Conservation (phyloP, 2,888 invertebrate species). For the Notocelia uddmanniana region DNA sequence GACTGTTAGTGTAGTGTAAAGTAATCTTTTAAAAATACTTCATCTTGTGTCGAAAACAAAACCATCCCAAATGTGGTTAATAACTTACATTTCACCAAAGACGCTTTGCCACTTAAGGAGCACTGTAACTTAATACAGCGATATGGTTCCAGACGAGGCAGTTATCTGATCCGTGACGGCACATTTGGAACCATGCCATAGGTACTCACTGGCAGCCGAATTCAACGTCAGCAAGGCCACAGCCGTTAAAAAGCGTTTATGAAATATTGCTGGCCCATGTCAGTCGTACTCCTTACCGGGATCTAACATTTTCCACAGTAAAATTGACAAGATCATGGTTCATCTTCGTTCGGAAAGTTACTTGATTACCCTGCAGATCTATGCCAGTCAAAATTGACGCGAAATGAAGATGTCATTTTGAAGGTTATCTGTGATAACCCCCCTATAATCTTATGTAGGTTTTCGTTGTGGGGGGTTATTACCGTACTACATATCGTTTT, state of each 20-base stretch:
- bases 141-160: conserved; percentile 50
- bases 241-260: conserved; percentile 28
- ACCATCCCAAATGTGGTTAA: too few relatives aligned
- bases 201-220: conserved; percentile 48
- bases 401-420: not conserved
- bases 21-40: too few relatives aligned
- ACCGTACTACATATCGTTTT: too few relatives aligned
- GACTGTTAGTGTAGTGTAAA: too few relatives aligned
- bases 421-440: not conserved
- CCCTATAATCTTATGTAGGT: too few relatives aligned
- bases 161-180: conserved; percentile 52
- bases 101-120: conserved; percentile 11
- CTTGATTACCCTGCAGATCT: too few relatives aligned
- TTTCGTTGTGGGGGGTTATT: too few relatives aligned
- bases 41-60: too few relatives aligned
- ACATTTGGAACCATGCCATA: conserved; percentile 64
- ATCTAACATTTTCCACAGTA: too few relatives aligned
- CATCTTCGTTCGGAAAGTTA: too few relatives aligned
- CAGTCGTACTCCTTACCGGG: conserved; percentile 44
- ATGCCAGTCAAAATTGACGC: not conserved
- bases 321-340: too few relatives aligned
- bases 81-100: conserved; percentile 6
- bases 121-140: conserved; percentile 39
- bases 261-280: conserved; percentile 46
- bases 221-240: conserved; percentile 46